Conservation (phyloP, 2,113 vertebrate species). For the Chloropsis cyanopogon region DNA sequence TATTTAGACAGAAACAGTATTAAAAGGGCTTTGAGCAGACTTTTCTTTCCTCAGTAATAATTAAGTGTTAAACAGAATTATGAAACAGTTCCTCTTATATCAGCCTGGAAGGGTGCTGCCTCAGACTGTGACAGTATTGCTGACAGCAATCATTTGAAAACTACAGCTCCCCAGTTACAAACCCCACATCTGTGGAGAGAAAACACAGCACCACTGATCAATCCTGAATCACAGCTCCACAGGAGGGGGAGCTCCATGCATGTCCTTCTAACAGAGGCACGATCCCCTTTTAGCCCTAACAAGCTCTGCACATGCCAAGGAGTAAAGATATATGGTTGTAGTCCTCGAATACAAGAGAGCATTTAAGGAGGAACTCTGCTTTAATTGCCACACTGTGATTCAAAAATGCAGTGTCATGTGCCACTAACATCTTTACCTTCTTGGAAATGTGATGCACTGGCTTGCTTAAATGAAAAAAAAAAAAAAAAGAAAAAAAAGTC, state of each 20-base stretch:
- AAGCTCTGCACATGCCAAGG: background rate
- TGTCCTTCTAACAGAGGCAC: background rate
- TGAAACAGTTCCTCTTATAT: slow-evolving; percentile 64
- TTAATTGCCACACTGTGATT: background rate
- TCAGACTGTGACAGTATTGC: slow-evolving; percentile 27
- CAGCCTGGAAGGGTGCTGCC: slow-evolving; percentile 40
- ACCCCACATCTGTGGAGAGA: background rate
- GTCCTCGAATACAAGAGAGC: background rate
- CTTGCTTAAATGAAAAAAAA: background rate
- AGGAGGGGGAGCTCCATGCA: background rate
- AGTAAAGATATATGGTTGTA: background rate
- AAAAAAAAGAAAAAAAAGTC: background rate
- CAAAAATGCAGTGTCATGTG: background rate
- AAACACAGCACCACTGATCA: background rate
- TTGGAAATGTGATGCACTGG: slow-evolving; percentile 11
- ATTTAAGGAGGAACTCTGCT: background rate
- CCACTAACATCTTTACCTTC: slow-evolving; percentile 2
- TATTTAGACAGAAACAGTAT: slow-evolving; percentile 71
- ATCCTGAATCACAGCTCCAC: background rate
- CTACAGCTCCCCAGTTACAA: background rate
- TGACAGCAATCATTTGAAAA: slow-evolving; percentile 43
- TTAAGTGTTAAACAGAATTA: slow-evolving; percentile 61
- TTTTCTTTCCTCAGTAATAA: slow-evolving; percentile 60
- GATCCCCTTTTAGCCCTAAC: background rate
- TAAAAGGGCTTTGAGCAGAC: slow-evolving; percentile 64